Percentiles rank a stretch among this genome's conserved stretches.
These are phyloP conservation scores for Ceyx melanurus DNA, from an alignment of 2,113 vertebrate genomes.

Conservation along the genomic window DNA sequence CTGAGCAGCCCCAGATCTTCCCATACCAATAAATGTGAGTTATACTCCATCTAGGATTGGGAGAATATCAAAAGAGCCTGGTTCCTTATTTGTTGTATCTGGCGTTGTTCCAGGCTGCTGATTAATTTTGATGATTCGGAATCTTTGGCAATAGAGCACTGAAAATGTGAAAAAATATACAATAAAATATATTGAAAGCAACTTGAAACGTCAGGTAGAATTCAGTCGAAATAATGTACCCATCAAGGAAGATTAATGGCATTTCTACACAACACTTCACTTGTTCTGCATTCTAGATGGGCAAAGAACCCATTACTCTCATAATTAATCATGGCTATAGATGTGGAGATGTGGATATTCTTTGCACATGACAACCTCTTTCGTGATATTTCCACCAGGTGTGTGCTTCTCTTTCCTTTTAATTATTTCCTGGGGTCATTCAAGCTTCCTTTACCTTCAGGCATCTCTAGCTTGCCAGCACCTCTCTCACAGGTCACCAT, in stretches of 20 bases:
- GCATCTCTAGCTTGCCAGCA: neutral
- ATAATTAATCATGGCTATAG: constrained; percentile 27
- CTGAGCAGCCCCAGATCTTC: neutral
- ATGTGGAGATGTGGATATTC: neutral
- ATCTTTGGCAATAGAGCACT: constrained; percentile 27
- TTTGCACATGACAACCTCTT: neutral
- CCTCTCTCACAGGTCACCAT: neutral
- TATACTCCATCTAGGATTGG: constrained; percentile 19
- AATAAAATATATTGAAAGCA: constrained; percentile 67
- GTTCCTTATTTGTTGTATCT: constrained; percentile 50
- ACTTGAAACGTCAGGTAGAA: constrained; percentile 61
- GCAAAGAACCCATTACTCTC: constrained; percentile 47
- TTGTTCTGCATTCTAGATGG: constrained; percentile 36
- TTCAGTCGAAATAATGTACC: constrained; percentile 61
- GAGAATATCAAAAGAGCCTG: constrained; percentile 13
- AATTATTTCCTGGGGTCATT: neutral
- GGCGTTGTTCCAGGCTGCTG: constrained; percentile 34
- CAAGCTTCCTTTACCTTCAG: neutral
- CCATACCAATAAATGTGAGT: constrained; percentile 56
- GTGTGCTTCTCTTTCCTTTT: neutral
- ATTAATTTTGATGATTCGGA: constrained; percentile 67
- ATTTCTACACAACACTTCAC: constrained; percentile 45
- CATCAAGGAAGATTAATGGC: constrained; percentile 52
- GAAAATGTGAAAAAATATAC: constrained; percentile 52
- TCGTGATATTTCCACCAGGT: neutral